Base-by-base conservation (phyloP, 1,140 invertebrate genomes). In the Centruroides sculpturatus region DNA sequence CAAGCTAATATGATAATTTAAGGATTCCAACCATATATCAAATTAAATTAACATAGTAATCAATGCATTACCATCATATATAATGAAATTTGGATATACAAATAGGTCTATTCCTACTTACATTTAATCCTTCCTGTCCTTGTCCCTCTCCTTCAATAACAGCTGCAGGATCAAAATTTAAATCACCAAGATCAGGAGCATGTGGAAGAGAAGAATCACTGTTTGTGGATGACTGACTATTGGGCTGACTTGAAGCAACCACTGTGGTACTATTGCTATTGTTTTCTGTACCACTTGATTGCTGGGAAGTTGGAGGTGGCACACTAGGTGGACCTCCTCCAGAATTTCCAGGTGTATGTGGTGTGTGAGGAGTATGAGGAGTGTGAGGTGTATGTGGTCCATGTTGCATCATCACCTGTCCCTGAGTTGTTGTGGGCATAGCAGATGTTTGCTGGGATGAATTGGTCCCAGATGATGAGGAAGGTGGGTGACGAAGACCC, bases 101-200 rank as follows among this genome's bases (percentile, higher is more conserved):
- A 23, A 23, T 23, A 2, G 23, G 2, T 2, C 23, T 23, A 23
- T 1, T 23, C 23, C 23, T 23, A 83, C 86, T 90, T 80, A 94
- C 92, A 79, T 93, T 93, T 63, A 96, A 78, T 57, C 83, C 83
- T 75, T 92, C 89, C 71, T 87, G 85, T 23, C 83, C 84, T 56
- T 86, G 83, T 63, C 85, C 86, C 74, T 93, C 90, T 34, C 88
- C 89, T 70, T 92, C 89, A 68, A 92, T 90, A 68, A 92, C 86
- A 66, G 85, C 86, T 67, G 85, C 85, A 11, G 91, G 89, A 75
- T 95, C 91, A 73, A 94, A 95, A 76, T 90, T 92, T 65, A 95
- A 80, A 72, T 94, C 90, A 12, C 85, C 86, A 66, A 92, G 82
- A 74, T 89, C 87, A 52, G 62, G 59, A 41, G 59, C 59, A 59